These are phyloP conservation scores for Euschistus heros DNA, from an alignment of 1,140 invertebrate genomes.

Conservation along the genomic window DNA sequence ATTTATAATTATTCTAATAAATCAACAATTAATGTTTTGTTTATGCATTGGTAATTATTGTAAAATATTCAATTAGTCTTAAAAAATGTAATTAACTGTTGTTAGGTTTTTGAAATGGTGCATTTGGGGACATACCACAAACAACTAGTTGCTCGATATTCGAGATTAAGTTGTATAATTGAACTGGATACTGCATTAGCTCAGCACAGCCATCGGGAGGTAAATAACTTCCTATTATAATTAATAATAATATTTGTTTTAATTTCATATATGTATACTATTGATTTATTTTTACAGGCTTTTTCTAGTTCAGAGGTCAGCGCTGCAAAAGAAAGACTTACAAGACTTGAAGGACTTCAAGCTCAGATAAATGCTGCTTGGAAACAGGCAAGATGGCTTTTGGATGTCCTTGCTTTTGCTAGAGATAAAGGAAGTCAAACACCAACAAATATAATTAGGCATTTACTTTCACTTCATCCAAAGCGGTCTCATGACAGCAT, in stretches of 20 bases:
- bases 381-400: constrained; percentile 88
- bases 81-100: constrained; percentile 11
- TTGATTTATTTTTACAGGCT: constrained; percentile 42
- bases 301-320: constrained; percentile 81
- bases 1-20: neutral
- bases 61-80: neutral
- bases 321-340: constrained; percentile 70
- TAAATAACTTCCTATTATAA: constrained; percentile 32
- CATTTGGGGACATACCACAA: constrained; percentile 83
- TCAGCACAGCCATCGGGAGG: constrained; percentile 79
- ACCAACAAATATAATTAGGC: constrained; percentile 37
- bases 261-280: neutral
- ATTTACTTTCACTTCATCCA: constrained; percentile 32
- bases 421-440: constrained; percentile 53
- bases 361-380: constrained; percentile 70
- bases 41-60: neutral
- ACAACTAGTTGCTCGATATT: constrained; percentile 78
- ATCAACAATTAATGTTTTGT: neutral
- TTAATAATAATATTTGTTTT: neutral
- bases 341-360: constrained; percentile 71
- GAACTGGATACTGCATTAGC: constrained; percentile 86
- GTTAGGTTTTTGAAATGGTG: constrained; percentile 71
- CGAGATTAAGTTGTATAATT: constrained; percentile 78
- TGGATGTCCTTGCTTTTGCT: constrained; percentile 86
- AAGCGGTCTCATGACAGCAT: constrained; percentile 27